A percentile compares a stretch with the other conserved stretches of the same genome.
Evolutionary conservation across 2,888 invertebrate genomes (phyloP).

Genomic region (Sabellastarte sp.): DNA sequence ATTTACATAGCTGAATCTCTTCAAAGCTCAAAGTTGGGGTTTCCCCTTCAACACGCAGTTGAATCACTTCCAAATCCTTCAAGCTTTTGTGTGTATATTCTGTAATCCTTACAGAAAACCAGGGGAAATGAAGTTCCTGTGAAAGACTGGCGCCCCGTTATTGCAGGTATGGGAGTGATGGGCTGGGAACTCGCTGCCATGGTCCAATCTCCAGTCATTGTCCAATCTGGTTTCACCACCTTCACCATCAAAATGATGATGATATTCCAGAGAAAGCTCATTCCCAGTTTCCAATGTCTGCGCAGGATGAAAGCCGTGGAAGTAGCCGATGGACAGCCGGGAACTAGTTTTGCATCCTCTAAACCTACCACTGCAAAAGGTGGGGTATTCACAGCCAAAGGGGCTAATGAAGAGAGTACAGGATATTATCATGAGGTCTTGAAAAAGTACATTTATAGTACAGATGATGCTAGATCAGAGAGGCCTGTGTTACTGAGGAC

Average conservation of each 20-base stretch:
- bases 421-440: background rate
- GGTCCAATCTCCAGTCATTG: conserved; percentile 27
- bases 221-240: conserved; percentile 27
- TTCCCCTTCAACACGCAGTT: too few relatives aligned
- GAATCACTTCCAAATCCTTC: too few relatives aligned
- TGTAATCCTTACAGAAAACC: too few relatives aligned
- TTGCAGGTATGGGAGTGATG: conserved; percentile 43
- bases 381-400: background rate
- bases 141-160: conserved; percentile 41
- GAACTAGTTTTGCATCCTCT: background rate
- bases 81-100: too few relatives aligned
- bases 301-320: background rate
- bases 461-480: too few relatives aligned
- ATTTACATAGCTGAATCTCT: too few relatives aligned
- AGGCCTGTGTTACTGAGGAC: too few relatives aligned
- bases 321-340: background rate
- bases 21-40: too few relatives aligned
- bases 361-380: background rate
- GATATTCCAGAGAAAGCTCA: conserved; percentile 32
- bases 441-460: background rate
- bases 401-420: background rate
- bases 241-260: conserved; percentile 34
- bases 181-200: conserved; percentile 50
- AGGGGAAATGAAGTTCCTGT: too few relatives aligned
- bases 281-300: background rate